A percentile compares a stretch with the other conserved stretches of the same genome.
phyloP scores from a whole-genome alignment of 2,113 vertebrate species.

The Dipodomys ordii region DNA sequence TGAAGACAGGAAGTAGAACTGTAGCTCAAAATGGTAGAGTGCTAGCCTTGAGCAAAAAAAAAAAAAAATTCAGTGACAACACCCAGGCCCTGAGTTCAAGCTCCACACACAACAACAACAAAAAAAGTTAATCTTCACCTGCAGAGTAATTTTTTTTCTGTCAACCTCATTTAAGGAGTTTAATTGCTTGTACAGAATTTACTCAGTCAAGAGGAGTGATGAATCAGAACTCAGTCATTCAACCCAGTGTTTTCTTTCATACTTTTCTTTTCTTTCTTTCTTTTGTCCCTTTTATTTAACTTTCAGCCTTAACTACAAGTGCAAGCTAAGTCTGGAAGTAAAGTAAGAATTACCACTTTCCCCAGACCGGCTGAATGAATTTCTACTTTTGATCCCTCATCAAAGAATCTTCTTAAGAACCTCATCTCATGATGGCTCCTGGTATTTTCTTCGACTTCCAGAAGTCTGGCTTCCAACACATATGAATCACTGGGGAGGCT shows the following conservation, averaged over 20 bases:
- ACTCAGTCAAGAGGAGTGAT: neutral
- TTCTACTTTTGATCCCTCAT: conserved; percentile 73
- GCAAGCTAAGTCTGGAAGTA: conserved; percentile 43
- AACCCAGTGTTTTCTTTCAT: neutral
- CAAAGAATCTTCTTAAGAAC: conserved; percentile 73
- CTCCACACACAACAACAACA: too few relatives aligned
- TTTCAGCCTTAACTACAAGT: conserved; percentile 37
- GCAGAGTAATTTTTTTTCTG: neutral
- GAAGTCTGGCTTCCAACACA: conserved; percentile 68
- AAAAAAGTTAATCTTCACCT: neutral
- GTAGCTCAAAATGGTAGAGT: too few relatives aligned
- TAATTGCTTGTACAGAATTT: neutral
- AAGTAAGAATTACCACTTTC: conserved; percentile 41
- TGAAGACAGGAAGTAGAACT: too few relatives aligned
- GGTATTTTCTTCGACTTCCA: conserved; percentile 65
- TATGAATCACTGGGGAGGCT: conserved; percentile 62
- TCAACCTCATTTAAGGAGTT: conserved; percentile 6
- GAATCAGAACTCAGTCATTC: neutral
- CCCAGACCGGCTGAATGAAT: conserved; percentile 54
- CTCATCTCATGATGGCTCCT: neutral
- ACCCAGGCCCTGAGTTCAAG: too few relatives aligned
- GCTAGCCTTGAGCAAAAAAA: too few relatives aligned
- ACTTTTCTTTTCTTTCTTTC: too few relatives aligned
- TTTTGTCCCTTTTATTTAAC: neutral
- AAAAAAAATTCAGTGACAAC: too few relatives aligned